Evolutionary conservation across 2,797 vertebrate genomes (phyloP).

Genomic region (Alauda arvensis): DNA sequence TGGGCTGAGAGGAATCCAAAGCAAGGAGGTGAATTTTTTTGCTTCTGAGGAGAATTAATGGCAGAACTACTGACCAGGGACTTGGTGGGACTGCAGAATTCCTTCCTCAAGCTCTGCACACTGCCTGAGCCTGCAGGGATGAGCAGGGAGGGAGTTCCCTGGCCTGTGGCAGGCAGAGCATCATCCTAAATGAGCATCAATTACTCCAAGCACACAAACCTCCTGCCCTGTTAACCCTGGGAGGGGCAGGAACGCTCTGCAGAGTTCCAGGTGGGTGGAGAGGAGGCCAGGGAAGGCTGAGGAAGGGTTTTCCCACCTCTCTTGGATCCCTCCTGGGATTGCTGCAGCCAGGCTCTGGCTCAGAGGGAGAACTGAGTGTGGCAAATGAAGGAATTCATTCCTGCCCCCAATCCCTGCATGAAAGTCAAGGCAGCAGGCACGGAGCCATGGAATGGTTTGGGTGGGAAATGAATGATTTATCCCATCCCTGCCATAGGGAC

Average conservation of each 20-base stretch:
- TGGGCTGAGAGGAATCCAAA: background rate
- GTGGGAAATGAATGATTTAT: background rate
- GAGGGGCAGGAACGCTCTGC: background rate
- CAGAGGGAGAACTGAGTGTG: background rate
- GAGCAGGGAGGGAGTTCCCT: background rate
- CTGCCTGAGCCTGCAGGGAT: background rate
- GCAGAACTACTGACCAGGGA: background rate
- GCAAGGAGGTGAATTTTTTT: background rate
- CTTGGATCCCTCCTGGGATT: background rate
- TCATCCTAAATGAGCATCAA: background rate
- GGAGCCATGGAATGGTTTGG: background rate
- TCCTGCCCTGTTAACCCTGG: background rate
- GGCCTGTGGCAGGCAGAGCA: background rate
- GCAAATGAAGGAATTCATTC: background rate
- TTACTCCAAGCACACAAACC: background rate
- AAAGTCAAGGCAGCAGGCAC: fast-evolving
- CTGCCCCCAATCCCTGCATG: background rate
- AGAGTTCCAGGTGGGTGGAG: background rate
- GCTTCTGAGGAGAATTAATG: background rate
- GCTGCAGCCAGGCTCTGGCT: background rate
- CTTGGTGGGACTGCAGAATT: background rate
- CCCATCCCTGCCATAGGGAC: background rate
- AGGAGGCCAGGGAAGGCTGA: background rate
- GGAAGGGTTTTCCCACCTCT: background rate
- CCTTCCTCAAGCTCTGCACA: background rate